Evolutionary conservation across 2,113 vertebrate species (phyloP).

Genomic region (Lepisosteus osseus): DNA sequence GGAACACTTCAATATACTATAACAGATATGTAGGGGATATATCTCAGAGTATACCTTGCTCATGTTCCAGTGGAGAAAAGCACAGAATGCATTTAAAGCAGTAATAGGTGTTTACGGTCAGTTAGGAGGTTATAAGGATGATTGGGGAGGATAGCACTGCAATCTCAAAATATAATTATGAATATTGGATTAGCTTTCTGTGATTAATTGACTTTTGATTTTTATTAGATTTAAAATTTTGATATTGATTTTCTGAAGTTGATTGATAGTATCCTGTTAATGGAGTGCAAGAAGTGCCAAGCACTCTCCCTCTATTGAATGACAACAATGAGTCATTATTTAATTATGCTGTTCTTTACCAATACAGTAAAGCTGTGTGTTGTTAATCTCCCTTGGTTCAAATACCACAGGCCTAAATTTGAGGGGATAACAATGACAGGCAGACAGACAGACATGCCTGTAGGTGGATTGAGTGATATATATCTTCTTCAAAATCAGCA

Average conservation of each 20-base stretch:
- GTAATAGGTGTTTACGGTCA: not conserved
- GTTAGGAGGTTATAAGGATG: not conserved
- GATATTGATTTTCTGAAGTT: conserved; percentile 8
- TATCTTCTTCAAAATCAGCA: too few species aligned
- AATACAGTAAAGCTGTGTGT: not conserved
- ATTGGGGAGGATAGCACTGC: not conserved
- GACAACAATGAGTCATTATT: not conserved
- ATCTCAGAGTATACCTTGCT: too few species aligned
- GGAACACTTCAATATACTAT: too few species aligned
- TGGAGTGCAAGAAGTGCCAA: not conserved
- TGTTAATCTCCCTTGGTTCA: not conserved
- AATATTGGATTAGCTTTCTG: not conserved
- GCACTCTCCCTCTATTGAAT: not conserved
- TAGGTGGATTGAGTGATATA: too few species aligned
- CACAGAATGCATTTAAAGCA: not conserved
- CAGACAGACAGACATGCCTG: too few species aligned
- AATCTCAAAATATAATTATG: not conserved
- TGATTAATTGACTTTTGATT: conserved; percentile 7
- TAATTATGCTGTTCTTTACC: not conserved
- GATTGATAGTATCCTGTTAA: conserved; percentile 1
- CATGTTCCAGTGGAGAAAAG: too few species aligned
- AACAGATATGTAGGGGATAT: too few species aligned
- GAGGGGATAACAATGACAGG: not conserved
- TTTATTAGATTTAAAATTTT: conserved; percentile 7
- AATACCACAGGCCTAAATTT: not conserved